phyloP scores from a whole-genome alignment of 2,888 invertebrate species.

The Ligdia adustata region DNA sequence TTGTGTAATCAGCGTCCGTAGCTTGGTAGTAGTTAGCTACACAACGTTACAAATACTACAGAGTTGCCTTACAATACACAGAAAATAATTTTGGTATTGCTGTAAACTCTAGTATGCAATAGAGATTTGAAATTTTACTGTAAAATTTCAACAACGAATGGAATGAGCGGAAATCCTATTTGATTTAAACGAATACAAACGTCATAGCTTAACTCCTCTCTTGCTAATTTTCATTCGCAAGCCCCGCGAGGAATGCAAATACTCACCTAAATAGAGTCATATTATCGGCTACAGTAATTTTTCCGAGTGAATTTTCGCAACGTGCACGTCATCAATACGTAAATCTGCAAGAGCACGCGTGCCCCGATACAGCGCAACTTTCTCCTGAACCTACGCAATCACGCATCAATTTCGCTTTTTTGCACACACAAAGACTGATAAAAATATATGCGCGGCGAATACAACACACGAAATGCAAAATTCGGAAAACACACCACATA shows the following conservation, averaged over 20 bases:
- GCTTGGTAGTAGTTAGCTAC: too few species aligned
- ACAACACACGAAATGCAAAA: slow-evolving; percentile 19
- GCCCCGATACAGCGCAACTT: slow-evolving; percentile 59
- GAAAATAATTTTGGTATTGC: too few species aligned
- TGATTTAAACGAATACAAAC: background rate
- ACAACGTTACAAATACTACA: too few species aligned
- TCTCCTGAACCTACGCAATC: slow-evolving; percentile 63
- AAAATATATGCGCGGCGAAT: slow-evolving; percentile 26
- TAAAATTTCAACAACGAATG: slow-evolving; percentile 6
- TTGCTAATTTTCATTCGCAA: slow-evolving; percentile 33
- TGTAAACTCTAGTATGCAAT: too few species aligned
- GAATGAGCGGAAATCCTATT: slow-evolving; percentile 17
- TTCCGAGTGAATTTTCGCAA: slow-evolving; percentile 59
- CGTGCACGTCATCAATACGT: slow-evolving; percentile 57
- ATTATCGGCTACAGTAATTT: slow-evolving; percentile 42
- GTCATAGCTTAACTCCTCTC: slow-evolving; percentile 14
- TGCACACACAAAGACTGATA: slow-evolving; percentile 46
- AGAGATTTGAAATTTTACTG: too few species aligned
- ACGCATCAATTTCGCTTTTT: slow-evolving; percentile 66
- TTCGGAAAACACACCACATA: slow-evolving; percentile 15
- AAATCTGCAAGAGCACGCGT: slow-evolving; percentile 56
- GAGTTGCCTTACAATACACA: too few species aligned
- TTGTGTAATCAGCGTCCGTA: background rate
- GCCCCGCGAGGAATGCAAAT: slow-evolving; percentile 32
- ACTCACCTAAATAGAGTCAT: slow-evolving; percentile 44